phyloP scores from a whole-genome alignment of 2,797 vertebrate species.

The Simalia tracyae region DNA sequence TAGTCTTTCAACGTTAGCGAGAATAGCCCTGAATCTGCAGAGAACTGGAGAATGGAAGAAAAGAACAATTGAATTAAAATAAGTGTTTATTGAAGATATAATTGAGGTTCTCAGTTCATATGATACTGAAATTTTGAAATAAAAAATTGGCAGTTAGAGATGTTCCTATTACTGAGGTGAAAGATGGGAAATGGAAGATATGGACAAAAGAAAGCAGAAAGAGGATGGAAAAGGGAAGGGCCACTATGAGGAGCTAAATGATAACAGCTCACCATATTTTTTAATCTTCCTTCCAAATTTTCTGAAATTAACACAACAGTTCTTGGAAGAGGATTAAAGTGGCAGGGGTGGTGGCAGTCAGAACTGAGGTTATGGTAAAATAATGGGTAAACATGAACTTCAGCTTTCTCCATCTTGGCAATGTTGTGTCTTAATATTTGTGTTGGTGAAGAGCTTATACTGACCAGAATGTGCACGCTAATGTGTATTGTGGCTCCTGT shows the following conservation, averaged over 20 bases:
- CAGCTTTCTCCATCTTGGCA: not conserved
- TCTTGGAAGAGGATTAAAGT: not conserved
- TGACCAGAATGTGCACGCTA: not conserved
- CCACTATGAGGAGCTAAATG: not conserved
- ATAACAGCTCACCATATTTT: not conserved
- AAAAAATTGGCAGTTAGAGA: not conserved
- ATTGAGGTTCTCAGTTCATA: not conserved
- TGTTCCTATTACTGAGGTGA: not conserved
- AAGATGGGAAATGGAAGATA: not conserved
- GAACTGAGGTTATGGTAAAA: not conserved
- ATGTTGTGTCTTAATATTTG: not conserved
- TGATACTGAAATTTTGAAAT: not conserved
- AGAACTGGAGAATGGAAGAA: not conserved
- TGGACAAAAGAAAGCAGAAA: not conserved
- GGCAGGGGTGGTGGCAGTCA: no score
- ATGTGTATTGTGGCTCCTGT: not conserved
- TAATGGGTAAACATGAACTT: not conserved
- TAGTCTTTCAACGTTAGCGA: not conserved
- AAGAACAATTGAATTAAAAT: not conserved
- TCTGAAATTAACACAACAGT: not conserved
- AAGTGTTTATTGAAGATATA: not conserved
- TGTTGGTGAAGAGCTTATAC: not conserved
- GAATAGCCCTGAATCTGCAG: not conserved
- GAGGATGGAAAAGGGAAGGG: not conserved
- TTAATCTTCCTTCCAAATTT: not conserved